phyloP scores from a whole-genome alignment of 2,888 invertebrate genomes.

The Trichopria drosophilae region DNA sequence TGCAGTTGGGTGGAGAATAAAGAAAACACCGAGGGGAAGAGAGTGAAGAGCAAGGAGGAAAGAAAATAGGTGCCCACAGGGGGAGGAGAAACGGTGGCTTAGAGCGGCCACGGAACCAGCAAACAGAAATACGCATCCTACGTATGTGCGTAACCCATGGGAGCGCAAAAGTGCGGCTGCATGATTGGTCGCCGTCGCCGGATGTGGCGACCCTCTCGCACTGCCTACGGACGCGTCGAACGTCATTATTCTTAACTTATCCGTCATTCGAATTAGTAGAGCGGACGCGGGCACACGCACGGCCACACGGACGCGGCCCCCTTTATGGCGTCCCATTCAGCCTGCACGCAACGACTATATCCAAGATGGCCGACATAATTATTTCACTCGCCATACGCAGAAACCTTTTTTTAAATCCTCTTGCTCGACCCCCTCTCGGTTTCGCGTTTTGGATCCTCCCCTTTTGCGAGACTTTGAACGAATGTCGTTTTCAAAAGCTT shows the following conservation, averaged over 20 bases:
- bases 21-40: neutral
- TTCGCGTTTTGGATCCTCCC: no score
- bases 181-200: constrained; percentile 14
- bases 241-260: constrained; percentile 20
- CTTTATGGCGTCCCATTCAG: constrained; percentile 1
- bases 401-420: no score
- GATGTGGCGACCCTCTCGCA: constrained; percentile 3
- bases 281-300: constrained; percentile 7
- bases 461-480: no score
- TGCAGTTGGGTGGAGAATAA: constrained; percentile 1
- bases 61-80: no score
- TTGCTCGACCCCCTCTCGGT: no score
- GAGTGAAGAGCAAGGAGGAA: neutral
- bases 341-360: constrained; percentile 2
- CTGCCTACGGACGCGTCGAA: constrained; percentile 6
- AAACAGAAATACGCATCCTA: constrained; percentile 5
- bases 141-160: constrained; percentile 7
- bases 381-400: constrained; percentile 8
- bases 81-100: constrained; percentile 4
- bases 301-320: constrained; percentile 7
- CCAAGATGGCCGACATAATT: constrained; percentile 11
- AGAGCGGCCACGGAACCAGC: no score
- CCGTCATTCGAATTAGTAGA: constrained; percentile 12
- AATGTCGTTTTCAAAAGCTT: no score
- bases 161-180: neutral